Evolutionary conservation across 2,888 invertebrate genomes (phyloP), one percentile per base, ranked within the genome.

Genomic region (Steinernema hermaphroditum): DNA sequence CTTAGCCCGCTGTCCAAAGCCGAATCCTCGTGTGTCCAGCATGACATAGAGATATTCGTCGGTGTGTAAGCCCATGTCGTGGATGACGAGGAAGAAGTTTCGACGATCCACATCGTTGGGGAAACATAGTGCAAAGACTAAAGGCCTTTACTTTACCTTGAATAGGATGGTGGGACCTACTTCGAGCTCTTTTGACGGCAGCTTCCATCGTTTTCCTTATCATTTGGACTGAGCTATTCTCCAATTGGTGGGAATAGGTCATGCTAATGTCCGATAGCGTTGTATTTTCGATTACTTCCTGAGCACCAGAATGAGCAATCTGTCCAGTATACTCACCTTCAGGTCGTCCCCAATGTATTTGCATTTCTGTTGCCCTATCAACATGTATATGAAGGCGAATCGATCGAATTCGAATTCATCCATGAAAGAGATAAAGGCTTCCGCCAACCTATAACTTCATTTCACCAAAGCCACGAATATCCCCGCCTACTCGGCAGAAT

Each of bases 361-460:
- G 54, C 72, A 34, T 29, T 72, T 54, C 14, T 68, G 68, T 0
- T 37, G 27, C 19, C 19, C 68, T 1, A 14, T 50, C 12, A 41
- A 37, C 22, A 34, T 68, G 27, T 78, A 81, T n/a, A 81, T 72
- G 68, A 77, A 78, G 0, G 76, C 80, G 54, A 78, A 81, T 32
- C 78, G 74, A 8, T 69, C 57, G 77, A 77, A 81, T 12, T 75
- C 70, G 27, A 74, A 79, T 54, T 73, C 54, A n/a, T 72, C 69
- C 9, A 81, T 29, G 0, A 79, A 49, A 12, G 29, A 19, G 2
- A 32, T 14, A 19, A 72, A 27, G 2, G 72, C 41, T 16, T 22
- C 16, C 14, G 68, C 72, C 22, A 72, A 29, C 37, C 62, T 71
- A 4, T 29, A 44, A 8, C 2, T 46, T n/a, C 4, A 19, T 19